These are phyloP conservation scores for Hestina assimilis DNA, from an alignment of 1,140 invertebrate species.

Conservation along the genomic window DNA sequence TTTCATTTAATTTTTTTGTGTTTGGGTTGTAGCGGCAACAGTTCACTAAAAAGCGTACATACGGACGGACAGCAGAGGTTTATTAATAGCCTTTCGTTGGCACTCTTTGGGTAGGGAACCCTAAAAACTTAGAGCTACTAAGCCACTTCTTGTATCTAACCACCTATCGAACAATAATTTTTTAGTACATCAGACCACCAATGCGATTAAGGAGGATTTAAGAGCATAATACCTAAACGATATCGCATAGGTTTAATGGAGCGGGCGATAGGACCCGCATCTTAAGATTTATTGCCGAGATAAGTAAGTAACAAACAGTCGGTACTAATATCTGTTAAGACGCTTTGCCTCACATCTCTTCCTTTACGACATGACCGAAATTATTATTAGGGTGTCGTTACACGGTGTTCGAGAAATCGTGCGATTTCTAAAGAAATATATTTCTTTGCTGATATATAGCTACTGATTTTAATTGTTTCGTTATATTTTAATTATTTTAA, in stretches of 20 bases:
- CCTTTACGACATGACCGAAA: slow-evolving; percentile 25
- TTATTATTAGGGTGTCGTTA: slow-evolving; percentile 17
- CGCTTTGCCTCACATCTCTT: slow-evolving; percentile 16
- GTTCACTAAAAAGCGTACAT: too few relatives aligned
- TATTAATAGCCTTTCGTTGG: too few relatives aligned
- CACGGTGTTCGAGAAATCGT: neutral
- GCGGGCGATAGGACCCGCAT: slow-evolving; percentile 19
- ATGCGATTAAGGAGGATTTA: slow-evolving; percentile 10
- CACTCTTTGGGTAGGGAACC: too few relatives aligned
- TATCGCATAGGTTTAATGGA: neutral
- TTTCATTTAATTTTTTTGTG: too few relatives aligned
- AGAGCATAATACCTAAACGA: slow-evolving; percentile 5
- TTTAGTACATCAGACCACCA: neutral
- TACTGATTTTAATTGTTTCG: too few relatives aligned
- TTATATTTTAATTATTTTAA: too few relatives aligned
- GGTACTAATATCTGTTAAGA: slow-evolving; percentile 30
- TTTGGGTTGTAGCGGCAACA: too few relatives aligned
- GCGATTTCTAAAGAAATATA: neutral
- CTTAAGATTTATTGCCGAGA: slow-evolving; percentile 26
- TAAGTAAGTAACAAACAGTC: slow-evolving; percentile 35
- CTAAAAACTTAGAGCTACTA: too few relatives aligned
- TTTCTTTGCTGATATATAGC: too few relatives aligned
- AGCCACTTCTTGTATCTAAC: too few relatives aligned
- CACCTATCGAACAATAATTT: neutral
- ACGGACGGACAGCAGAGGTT: too few relatives aligned